A percentile compares a stretch with the other conserved stretches of the same genome.
These are phyloP conservation scores for Periophthalmodon schlosseri DNA, from an alignment of 2,113 vertebrate species.

Conservation along the genomic window DNA sequence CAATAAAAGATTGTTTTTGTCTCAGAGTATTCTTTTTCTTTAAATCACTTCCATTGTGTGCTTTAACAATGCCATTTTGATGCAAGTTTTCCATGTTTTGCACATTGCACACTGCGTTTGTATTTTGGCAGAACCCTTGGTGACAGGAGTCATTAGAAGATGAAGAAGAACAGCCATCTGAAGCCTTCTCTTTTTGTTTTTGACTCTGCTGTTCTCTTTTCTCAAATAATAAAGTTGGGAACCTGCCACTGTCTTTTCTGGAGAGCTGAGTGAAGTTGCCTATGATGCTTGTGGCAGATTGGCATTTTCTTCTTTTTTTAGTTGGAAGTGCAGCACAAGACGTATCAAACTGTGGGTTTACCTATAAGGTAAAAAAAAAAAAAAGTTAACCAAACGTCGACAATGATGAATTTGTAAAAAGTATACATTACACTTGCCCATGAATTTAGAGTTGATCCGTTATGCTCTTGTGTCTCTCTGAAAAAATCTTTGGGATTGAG, in stretches of 20 bases:
- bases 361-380: slow-evolving; percentile 61
- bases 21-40: not conserved
- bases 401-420: not conserved
- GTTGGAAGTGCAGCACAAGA: slow-evolving; percentile 29
- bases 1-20: not conserved
- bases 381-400: not conserved
- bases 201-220: slow-evolving; percentile 27
- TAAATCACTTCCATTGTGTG: not conserved
- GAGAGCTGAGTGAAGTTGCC: slow-evolving; percentile 49
- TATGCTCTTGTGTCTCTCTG: slow-evolving; percentile 63
- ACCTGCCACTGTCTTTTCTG: slow-evolving; percentile 74
- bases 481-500: slow-evolving; percentile 77
- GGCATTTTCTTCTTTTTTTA: slow-evolving; percentile 37
- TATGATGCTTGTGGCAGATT: slow-evolving; percentile 37
- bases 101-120: slow-evolving; percentile 9
- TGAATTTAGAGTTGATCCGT: slow-evolving; percentile 23
- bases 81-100: slow-evolving; percentile 7
- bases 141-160: slow-evolving; percentile 9
- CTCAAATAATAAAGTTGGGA: slow-evolving; percentile 78
- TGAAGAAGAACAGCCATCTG: slow-evolving; percentile 1
- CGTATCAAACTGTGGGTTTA: slow-evolving; percentile 84
- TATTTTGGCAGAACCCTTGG: slow-evolving; percentile 1
- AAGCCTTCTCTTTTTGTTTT: slow-evolving; percentile 16
- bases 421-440: slow-evolving; percentile 63
- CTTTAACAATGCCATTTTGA: not conserved